phyloP scores from a whole-genome alignment of 2,888 invertebrate species.

The Acrobasis suavella region DNA sequence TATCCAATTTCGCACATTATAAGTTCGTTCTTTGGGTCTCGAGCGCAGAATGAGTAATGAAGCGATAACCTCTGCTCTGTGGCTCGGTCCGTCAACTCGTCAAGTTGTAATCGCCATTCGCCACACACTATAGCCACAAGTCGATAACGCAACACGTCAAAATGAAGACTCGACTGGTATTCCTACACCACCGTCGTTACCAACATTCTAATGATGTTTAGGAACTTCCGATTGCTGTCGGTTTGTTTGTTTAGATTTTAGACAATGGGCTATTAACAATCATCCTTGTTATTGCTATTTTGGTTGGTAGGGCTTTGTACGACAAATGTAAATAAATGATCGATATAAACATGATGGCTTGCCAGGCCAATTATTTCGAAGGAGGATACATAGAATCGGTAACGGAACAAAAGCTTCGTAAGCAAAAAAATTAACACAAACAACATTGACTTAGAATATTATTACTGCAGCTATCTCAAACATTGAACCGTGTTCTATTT shows the following conservation, averaged over 20 bases:
- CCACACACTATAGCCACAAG: neutral
- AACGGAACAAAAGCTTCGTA: no score
- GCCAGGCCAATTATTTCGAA: no score
- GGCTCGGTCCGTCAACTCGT: neutral
- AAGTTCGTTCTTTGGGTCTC: conserved; percentile 16
- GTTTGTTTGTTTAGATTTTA: conserved; percentile 27
- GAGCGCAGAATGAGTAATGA: conserved; percentile 28
- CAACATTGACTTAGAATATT: no score
- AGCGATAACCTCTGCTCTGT: conserved; percentile 31
- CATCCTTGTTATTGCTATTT: conserved; percentile 26
- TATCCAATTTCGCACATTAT: conserved; percentile 45
- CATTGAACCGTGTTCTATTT: no score
- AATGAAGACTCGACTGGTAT: neutral
- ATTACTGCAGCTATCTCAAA: no score
- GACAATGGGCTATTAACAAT: conserved; percentile 29
- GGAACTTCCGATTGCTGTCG: conserved; percentile 22
- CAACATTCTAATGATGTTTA: conserved; percentile 23
- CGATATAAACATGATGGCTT: neutral
- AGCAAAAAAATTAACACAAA: no score
- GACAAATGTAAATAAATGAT: conserved; percentile 8
- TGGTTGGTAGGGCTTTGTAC: conserved; percentile 16
- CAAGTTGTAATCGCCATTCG: conserved; percentile 11
- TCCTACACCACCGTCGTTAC: neutral
- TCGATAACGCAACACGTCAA: conserved; percentile 10
- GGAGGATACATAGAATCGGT: no score